Conservation (phyloP, 1,140 invertebrate genomes). For the Drosophila mauritiana region DNA sequence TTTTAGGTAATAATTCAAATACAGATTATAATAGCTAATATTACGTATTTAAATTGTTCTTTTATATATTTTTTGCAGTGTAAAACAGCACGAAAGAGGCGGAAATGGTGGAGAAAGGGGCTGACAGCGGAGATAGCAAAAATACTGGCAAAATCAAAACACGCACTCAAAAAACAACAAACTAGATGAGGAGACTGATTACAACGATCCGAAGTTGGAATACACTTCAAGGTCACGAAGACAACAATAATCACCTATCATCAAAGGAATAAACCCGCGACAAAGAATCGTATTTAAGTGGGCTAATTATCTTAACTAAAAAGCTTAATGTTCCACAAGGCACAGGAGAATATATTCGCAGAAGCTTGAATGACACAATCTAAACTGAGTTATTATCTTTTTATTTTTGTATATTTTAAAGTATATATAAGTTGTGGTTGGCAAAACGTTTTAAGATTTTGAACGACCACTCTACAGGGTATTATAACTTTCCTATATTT, state of each 20-base stretch:
- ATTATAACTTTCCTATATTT: neutral
- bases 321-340: neutral
- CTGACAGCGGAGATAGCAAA: slow-evolving; percentile 35
- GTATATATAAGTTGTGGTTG: neutral
- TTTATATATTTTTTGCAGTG: neutral
- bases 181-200: slow-evolving; percentile 14
- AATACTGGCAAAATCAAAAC: slow-evolving; percentile 34
- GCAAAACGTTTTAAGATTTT: neutral
- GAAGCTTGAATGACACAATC: no score
- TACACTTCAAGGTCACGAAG: slow-evolving; percentile 36
- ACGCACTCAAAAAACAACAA: slow-evolving; percentile 31
- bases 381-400: neutral
- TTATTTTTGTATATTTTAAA: neutral
- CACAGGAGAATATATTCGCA: neutral
- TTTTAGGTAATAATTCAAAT: no score
- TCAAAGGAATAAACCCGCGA: neutral
- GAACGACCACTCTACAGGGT: neutral
- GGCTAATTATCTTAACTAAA: neutral
- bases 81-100: neutral
- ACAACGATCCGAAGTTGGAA: slow-evolving; percentile 6
- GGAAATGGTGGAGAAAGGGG: neutral
- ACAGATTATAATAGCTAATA: no score
- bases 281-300: neutral
- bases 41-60: no score
- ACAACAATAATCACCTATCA: neutral